Percentiles rank a stretch among this genome's conserved stretches.
phyloP scores from a whole-genome alignment of 2,113 vertebrate genomes.

The Malurus alboscapulatus region DNA sequence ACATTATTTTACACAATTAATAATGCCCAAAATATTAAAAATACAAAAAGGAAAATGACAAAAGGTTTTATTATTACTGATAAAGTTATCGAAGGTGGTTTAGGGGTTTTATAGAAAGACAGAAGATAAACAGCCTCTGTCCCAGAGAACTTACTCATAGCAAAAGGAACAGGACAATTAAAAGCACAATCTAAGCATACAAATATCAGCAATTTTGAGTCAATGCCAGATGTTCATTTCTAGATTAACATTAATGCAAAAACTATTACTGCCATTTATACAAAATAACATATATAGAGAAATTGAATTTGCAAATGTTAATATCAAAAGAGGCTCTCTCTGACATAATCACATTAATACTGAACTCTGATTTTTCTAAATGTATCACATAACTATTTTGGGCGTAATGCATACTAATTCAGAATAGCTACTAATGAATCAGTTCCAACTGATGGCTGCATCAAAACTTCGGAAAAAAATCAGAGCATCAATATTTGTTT shows the following conservation, averaged over 20 bases:
- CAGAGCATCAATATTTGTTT: background rate
- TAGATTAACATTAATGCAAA: background rate
- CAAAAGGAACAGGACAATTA: background rate
- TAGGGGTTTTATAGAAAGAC: background rate
- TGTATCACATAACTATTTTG: background rate
- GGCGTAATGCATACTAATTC: background rate
- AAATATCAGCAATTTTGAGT: background rate
- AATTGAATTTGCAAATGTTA: background rate
- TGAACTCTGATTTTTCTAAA: background rate
- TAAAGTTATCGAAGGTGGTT: background rate
- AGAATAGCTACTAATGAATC: background rate
- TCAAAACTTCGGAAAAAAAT: constrained; percentile 20
- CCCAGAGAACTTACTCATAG: background rate
- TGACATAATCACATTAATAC: background rate
- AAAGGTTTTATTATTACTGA: background rate
- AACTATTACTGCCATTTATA: background rate
- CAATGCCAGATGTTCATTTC: background rate
- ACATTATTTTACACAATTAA: background rate
- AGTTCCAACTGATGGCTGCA: background rate
- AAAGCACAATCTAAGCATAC: background rate
- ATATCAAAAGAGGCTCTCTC: background rate
- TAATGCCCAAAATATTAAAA: background rate
- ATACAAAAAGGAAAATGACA: rapidly evolving
- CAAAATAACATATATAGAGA: background rate
- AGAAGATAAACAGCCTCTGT: background rate